These are phyloP conservation scores for Paramacrobiotus metropolitanus DNA, from an alignment of 1,140 invertebrate species.

Conservation along the genomic window DNA sequence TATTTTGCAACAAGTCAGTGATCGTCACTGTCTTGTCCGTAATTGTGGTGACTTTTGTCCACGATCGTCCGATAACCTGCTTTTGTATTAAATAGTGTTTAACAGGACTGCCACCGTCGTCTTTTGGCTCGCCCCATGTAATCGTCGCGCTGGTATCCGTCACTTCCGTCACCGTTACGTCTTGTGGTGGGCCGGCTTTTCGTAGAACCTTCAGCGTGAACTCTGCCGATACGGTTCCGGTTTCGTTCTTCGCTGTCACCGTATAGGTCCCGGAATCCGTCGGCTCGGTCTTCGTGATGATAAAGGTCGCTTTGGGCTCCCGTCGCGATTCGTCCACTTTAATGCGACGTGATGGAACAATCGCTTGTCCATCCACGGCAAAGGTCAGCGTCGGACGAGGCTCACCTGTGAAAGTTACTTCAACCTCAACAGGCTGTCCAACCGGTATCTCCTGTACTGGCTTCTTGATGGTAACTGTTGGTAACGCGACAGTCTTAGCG, in stretches of 20 bases:
- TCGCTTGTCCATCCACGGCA: constrained; percentile 6
- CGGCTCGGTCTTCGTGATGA: constrained; percentile 44
- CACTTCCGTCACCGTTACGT: constrained; percentile 26
- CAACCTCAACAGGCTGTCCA: constrained; percentile 6
- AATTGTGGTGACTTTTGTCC: constrained; percentile 9
- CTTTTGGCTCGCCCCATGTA: constrained; percentile 76
- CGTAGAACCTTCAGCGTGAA: constrained; percentile 35
- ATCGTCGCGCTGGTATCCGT: constrained; percentile 72
- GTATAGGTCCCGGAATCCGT: constrained; percentile 45
- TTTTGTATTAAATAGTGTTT: constrained; percentile 77
- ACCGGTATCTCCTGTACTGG: neutral
- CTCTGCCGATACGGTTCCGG: constrained; percentile 39
- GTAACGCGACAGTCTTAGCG: too few relatives aligned
- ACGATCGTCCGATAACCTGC: constrained; percentile 40
- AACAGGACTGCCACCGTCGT: constrained; percentile 78
- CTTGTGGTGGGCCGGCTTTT: neutral
- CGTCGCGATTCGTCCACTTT: constrained; percentile 20
- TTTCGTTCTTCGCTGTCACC: constrained; percentile 41
- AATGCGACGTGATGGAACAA: constrained; percentile 6
- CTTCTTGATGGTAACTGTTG: too few relatives aligned
- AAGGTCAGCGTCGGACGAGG: constrained; percentile 12
- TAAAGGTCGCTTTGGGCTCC: constrained; percentile 40
- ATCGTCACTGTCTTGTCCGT: constrained; percentile 52
- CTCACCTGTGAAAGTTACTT: constrained; percentile 11
- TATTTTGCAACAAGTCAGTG: constrained; percentile 61